Evolutionary conservation across 2,113 vertebrate species (phyloP).

Genomic region (Muntiacus reevesi): DNA sequence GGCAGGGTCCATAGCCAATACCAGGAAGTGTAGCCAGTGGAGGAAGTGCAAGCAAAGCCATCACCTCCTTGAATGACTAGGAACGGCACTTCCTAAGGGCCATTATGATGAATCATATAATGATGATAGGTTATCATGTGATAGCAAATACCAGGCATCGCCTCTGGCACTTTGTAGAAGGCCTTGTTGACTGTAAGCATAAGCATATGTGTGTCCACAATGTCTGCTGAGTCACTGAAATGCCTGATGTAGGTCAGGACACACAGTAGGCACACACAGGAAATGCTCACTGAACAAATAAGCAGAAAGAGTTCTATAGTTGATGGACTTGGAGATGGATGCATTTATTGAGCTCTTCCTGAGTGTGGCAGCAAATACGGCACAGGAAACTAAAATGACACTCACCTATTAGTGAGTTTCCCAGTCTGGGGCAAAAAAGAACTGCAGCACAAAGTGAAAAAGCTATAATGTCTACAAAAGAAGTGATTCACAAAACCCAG

Average conservation of each 20-base stretch:
- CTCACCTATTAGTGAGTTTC: neutral
- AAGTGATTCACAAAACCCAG: neutral
- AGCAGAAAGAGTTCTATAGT: neutral
- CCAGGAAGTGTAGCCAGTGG: neutral
- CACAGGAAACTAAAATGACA: neutral
- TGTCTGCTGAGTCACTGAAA: neutral
- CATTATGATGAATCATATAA: neutral
- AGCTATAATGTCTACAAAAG: neutral
- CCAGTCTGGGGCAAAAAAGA: neutral
- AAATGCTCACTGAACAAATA: neutral
- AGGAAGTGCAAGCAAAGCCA: neutral
- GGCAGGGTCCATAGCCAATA: neutral
- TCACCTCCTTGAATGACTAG: neutral
- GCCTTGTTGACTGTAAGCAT: neutral
- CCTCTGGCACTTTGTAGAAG: neutral
- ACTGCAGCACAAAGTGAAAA: neutral
- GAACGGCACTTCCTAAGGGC: neutral
- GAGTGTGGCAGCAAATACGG: fast-evolving
- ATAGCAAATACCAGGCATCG: neutral
- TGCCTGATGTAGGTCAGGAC: neutral
- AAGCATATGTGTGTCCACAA: neutral
- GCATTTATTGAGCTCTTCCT: neutral
- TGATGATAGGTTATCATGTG: neutral
- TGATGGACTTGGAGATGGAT: neutral
- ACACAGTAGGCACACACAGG: neutral